Evolutionary conservation across 2,113 vertebrate species (phyloP).

Genomic region (Chascanopsetta lugubris): DNA sequence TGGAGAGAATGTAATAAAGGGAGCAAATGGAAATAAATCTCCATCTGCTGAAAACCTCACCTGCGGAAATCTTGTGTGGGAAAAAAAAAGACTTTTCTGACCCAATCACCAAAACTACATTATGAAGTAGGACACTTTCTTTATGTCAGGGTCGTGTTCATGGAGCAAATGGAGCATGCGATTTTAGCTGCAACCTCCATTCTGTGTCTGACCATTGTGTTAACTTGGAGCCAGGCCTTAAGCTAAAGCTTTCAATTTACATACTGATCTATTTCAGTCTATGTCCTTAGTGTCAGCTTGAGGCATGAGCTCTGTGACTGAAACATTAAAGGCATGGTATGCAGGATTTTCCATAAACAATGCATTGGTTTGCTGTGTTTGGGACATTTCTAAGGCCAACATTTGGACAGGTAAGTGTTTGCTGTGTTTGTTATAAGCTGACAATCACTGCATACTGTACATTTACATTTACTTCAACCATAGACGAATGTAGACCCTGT

Average conservation of each 20-base stretch:
- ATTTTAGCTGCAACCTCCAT: neutral
- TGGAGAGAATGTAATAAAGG: neutral
- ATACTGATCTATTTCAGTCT: neutral
- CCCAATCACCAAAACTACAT: neutral
- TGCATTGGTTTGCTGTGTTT: no score
- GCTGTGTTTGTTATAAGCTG: no score
- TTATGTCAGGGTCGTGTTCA: neutral
- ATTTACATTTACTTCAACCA: no score
- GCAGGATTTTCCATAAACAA: no score
- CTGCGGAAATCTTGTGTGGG: neutral
- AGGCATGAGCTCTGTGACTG: neutral
- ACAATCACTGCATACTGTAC: no score
- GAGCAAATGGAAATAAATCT: neutral
- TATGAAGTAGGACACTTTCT: neutral
- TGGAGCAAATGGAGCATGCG: neutral
- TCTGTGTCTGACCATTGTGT: neutral
- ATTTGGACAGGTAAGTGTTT: no score
- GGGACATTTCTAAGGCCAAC: no score
- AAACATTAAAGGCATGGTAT: neutral
- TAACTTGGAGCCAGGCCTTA: neutral
- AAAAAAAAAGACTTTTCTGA: neutral
- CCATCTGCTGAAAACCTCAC: neutral
- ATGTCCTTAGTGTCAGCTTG: neutral
- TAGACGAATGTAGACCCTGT: no score
- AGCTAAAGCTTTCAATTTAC: conserved; percentile 4